These are phyloP conservation scores for Urophycis tenuis DNA, from an alignment of 2,797 vertebrate species.

Conservation along the genomic window DNA sequence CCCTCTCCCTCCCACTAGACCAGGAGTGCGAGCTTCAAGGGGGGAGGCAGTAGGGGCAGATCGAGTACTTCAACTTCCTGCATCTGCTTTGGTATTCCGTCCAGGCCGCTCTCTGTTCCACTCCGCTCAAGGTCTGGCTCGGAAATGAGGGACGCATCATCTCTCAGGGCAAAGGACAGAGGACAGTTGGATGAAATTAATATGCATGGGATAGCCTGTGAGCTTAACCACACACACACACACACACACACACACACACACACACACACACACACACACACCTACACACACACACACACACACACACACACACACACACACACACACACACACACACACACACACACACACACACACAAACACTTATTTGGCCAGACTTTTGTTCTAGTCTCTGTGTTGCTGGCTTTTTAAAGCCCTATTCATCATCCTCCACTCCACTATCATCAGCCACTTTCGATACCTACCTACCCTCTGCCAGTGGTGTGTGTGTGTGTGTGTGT, in stretches of 20 bases:
- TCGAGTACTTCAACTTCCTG: constrained; percentile 30
- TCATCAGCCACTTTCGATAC: neutral
- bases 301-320: neutral
- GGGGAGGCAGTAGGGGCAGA: constrained; percentile 8
- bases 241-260: constrained; percentile 1
- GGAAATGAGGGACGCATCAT: constrained; percentile 10
- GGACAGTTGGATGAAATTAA: neutral
- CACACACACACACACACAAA: neutral
- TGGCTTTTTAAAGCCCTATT: no score
- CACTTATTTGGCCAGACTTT: neutral
- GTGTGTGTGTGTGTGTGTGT: no score
- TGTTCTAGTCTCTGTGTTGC: neutral
- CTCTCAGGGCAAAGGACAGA: neutral
- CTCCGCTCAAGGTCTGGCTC: constrained; percentile 28
- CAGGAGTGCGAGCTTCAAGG: constrained; percentile 27
- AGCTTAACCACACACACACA: neutral
- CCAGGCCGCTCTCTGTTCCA: constrained; percentile 29
- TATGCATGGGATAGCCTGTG: constrained; percentile 3
- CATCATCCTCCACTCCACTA: neutral
- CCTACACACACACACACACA: neutral
- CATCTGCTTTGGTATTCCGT: constrained; percentile 35
- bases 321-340: neutral
- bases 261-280: neutral
- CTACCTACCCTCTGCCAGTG: neutral
- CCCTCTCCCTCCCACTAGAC: constrained; percentile 20